Base-by-base conservation (phyloP, 1,140 invertebrate genomes). In the Sipha flava region DNA sequence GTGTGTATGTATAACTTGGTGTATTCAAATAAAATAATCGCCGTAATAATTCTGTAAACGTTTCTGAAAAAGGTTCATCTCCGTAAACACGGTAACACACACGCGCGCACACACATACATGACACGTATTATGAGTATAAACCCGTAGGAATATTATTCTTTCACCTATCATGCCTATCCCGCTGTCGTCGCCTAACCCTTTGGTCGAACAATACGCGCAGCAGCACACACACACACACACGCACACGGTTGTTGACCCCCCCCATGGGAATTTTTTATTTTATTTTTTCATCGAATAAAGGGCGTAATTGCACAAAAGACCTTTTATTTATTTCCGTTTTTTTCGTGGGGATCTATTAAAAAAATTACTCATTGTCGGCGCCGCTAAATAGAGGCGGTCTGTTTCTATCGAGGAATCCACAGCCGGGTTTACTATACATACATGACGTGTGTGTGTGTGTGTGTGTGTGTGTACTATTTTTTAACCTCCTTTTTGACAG, bases 271-370 rank as follows among this genome's bases (percentile, higher is more conserved):
- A 77, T 57, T 59, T 77, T 52, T 70, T 47, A 23, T 26, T 40
- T 5, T 23, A 0, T 23, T 47, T 37, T 26, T 40, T 5, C 34
- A 0, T 23, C 52, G 49, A 59, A 59, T 40, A 57, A 40, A 77
- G 73, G 73, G 52, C 34, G 73, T 77, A 77, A 77, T 77, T 57
- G 73, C 52, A 77, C 73, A 77, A 77, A 77, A 77, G 73, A 40
- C 31, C 73, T 59, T 77, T 77, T 77, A 77, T 77, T 77, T 77
- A 77, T 77, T 77, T 77, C 73, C 73, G 49, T 77, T 77, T 73
- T n/a, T 73, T 77, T 29, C 34, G 34, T n/a, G 73, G 73, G 73
- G 73, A 57, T 77, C 31, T 54, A 29, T 77, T 40, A 57, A 59
- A 77, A 77, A 77, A 77, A 77, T 37, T 18, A 59, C 73, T 77